phyloP scores from a whole-genome alignment of 2,113 vertebrate genomes.

The Verasper variegatus region DNA sequence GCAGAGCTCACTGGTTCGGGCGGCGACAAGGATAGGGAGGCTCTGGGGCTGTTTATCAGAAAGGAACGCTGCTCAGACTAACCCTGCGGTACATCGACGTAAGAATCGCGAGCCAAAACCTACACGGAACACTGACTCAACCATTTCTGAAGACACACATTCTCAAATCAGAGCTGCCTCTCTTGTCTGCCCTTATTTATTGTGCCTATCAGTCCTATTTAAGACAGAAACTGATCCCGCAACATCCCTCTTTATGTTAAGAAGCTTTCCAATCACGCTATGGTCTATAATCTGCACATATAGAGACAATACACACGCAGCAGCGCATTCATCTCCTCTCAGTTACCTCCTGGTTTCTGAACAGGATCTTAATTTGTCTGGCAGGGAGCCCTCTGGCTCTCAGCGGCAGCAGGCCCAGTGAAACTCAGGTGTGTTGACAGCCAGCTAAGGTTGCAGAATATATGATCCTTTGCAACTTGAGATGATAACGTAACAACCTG shows the following conservation, averaged over 20 bases:
- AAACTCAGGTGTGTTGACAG: slow-evolving; percentile 49
- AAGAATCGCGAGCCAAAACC: slow-evolving; percentile 24
- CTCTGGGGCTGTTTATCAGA: slow-evolving; percentile 42
- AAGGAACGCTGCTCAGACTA: slow-evolving; percentile 18
- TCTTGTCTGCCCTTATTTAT: slow-evolving; percentile 11
- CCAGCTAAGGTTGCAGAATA: slow-evolving; percentile 57
- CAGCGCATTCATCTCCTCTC: slow-evolving; percentile 21
- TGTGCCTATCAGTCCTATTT: slow-evolving; percentile 9
- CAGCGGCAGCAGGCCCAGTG: slow-evolving; percentile 17
- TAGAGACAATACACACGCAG: neutral
- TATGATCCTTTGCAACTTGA: slow-evolving; percentile 46
- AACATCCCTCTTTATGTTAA: slow-evolving; percentile 17
- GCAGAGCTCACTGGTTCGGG: slow-evolving; percentile 16
- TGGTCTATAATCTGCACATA: slow-evolving; percentile 5
- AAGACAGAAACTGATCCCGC: slow-evolving; percentile 25
- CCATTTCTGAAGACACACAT: slow-evolving; percentile 10
- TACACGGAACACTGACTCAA: slow-evolving; percentile 31
- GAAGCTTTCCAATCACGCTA: neutral
- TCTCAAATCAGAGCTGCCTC: neutral
- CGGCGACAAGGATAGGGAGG: neutral
- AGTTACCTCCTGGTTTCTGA: slow-evolving; percentile 58
- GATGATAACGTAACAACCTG: slow-evolving; percentile 50
- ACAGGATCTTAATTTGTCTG: slow-evolving; percentile 65
- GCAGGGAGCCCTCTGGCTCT: slow-evolving; percentile 54
- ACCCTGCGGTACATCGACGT: slow-evolving; percentile 8